These are phyloP conservation scores for Dolichopus griseipennis DNA, from an alignment of 2,888 invertebrate genomes.

Conservation along the genomic window DNA sequence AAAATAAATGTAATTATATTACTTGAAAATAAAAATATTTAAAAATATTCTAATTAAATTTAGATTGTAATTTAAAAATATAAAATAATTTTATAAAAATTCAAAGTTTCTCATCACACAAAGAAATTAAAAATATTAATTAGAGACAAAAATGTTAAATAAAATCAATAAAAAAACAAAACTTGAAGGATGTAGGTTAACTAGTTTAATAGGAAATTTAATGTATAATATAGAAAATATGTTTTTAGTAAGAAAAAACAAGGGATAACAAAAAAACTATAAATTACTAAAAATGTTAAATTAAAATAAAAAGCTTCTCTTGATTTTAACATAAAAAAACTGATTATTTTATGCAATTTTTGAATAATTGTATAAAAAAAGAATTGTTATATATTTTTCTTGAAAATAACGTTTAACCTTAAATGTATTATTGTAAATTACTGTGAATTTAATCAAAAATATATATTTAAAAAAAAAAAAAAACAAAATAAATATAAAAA, in stretches of 20 bases:
- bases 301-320: neutral
- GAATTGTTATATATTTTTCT: constrained; percentile 4
- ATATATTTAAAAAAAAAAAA: neutral
- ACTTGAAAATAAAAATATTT: neutral
- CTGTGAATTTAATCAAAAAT: neutral
- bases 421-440: constrained; percentile 4
- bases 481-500: neutral
- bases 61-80: neutral
- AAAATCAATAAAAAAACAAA: neutral
- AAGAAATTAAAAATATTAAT: neutral
- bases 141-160: neutral
- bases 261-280: neutral
- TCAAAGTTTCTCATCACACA: neutral
- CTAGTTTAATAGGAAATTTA: neutral
- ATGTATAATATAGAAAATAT: neutral
- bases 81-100: neutral
- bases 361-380: neutral
- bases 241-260: neutral
- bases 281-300: neutral
- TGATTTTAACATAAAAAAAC: neutral
- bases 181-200: neutral
- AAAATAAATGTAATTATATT: constrained; percentile 3
- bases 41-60: neutral
- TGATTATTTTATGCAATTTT: neutral
- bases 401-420: neutral